phyloP scores from a whole-genome alignment of 2,797 vertebrate species.

The Lophius americanus region DNA sequence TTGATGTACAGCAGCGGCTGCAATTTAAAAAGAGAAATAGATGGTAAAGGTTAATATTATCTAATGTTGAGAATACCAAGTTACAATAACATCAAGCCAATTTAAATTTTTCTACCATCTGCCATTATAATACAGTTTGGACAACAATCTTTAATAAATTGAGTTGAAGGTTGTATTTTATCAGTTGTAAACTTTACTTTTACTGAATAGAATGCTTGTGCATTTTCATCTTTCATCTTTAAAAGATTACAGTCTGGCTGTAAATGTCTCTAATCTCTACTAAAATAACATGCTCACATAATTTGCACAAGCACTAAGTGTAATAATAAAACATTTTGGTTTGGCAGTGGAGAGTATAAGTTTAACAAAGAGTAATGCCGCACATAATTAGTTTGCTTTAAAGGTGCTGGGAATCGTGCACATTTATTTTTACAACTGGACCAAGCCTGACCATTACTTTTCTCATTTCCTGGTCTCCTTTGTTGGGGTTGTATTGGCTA shows the following conservation, averaged over 20 bases:
- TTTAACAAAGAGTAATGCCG: too few species aligned
- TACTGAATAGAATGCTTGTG: neutral
- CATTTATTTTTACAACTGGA: neutral
- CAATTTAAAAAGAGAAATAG: too few species aligned
- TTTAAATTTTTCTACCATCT: too few species aligned
- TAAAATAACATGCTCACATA: neutral
- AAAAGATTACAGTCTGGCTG: neutral
- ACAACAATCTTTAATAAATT: neutral
- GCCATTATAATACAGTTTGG: too few species aligned
- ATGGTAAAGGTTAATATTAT: too few species aligned
- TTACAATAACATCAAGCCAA: too few species aligned
- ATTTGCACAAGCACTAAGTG: neutral
- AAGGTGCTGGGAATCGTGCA: neutral
- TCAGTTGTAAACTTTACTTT: neutral
- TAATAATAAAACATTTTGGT: neutral
- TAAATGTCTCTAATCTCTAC: neutral
- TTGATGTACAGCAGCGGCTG: too few species aligned
- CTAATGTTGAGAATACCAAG: too few species aligned
- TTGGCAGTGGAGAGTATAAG: neutral
- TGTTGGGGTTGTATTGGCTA: neutral
- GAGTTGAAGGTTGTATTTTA: neutral
- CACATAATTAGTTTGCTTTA: neutral
- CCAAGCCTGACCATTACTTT: neutral
- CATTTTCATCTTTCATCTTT: neutral
- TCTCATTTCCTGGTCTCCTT: conserved; percentile 1